Evolutionary conservation across 2,113 vertebrate genomes (phyloP), one percentile per base, ranked within the genome.

Genomic region (Mastomys coucha): DNA sequence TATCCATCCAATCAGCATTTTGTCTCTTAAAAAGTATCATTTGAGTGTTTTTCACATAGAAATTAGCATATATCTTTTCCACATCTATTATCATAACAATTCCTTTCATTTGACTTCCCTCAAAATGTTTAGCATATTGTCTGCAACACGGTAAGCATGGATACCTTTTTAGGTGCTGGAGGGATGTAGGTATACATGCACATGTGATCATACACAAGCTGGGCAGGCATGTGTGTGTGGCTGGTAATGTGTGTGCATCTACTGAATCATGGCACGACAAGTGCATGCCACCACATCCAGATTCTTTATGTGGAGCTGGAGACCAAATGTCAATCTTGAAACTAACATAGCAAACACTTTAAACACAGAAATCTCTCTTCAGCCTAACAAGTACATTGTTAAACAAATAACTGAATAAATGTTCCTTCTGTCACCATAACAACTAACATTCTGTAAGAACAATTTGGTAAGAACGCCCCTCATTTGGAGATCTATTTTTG

Each of bases 391-490:
- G 75, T 24, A 58, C 12, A 10, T 58, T 53, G 53, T 72, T 49
- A 36, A 33, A 80, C 33, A 89, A 89, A 92, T 24, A 78, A 84
- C 4, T 67, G 19, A 91, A 73, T 93, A 88, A 90, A 80, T 95
- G 8, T 53, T 86, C 60, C 20, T 88, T 96, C 39, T 77, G 58
- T 84, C 24, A 93, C 51, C 26, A 13, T 60, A 88, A 77, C 8
- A 76, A 84, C 2, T 33, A 95, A 31, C 7, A 85, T 85, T 90
- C 33, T 60, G 28, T 42, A 92, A 88, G 22, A 93, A 91, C 13
- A 87, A 10, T 65, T 85, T 73, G 72, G 28, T 31, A 78, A 85
- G 19, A 87, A 91, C 69, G 9, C 13, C n/a, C n/a, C 24, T 73
- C 72, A 87, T 78, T 78, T 26, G 77, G 19, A 10, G 12, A 73